Evolutionary conservation across 2,797 vertebrate species (phyloP).

Genomic region (Chanos chanos): DNA sequence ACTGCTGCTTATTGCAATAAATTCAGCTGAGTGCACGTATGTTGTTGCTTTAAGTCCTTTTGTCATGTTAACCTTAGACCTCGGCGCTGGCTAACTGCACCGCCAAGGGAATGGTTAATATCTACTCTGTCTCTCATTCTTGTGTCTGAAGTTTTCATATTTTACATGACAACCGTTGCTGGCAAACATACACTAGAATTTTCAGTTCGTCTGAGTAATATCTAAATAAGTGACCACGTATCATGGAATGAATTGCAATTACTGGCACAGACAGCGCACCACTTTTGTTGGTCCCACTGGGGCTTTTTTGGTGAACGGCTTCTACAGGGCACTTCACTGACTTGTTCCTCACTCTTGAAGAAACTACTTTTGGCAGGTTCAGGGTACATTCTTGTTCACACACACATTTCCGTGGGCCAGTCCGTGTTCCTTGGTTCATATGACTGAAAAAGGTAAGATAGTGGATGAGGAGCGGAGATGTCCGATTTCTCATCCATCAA

Average conservation of each 20-base stretch:
- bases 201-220: too few relatives aligned
- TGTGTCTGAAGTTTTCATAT: too few relatives aligned
- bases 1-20: conserved; percentile 7
- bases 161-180: too few relatives aligned
- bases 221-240: too few relatives aligned
- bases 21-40: conserved; percentile 15
- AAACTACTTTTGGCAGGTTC: conserved; percentile 19
- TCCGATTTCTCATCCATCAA: conserved; percentile 84
- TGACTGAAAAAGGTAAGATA: conserved; percentile 90
- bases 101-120: neutral
- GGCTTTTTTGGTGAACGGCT: too few relatives aligned
- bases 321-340: too few relatives aligned
- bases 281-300: too few relatives aligned
- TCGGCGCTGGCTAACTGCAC: conserved; percentile 1
- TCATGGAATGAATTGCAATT: too few relatives aligned
- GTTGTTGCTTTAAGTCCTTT: conserved; percentile 30
- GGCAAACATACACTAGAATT: too few relatives aligned
- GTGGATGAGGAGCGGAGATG: conserved; percentile 72
- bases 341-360: too few relatives aligned
- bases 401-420: conserved; percentile 4
- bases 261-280: neutral
- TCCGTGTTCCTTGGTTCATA: too few relatives aligned
- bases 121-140: too few relatives aligned
- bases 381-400: neutral
- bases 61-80: conserved; percentile 14